A percentile compares a stretch with the other conserved stretches of the same genome.
These are phyloP conservation scores for Bradysia coprophila DNA, from an alignment of 1,140 invertebrate species.

Conservation along the genomic window DNA sequence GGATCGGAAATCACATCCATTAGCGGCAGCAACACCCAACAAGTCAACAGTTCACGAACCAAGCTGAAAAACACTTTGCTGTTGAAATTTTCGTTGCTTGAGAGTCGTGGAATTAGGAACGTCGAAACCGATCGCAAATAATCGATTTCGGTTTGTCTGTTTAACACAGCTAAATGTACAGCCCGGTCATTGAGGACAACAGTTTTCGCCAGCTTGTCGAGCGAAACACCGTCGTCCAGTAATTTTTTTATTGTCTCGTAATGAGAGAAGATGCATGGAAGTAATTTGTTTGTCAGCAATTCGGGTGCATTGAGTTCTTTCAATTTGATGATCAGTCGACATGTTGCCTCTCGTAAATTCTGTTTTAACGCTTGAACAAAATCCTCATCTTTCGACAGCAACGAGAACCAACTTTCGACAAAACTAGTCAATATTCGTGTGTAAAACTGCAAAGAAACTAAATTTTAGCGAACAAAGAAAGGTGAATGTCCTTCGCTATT, in stretches of 20 bases:
- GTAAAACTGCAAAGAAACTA: constrained; percentile 2
- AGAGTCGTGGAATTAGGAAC: constrained; percentile 2
- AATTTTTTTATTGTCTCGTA: constrained; percentile 1
- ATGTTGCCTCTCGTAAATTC: constrained; percentile 2
- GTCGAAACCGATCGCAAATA: constrained; percentile 4
- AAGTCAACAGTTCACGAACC: constrained; percentile 3
- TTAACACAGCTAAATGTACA: constrained; percentile 3
- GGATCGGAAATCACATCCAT: constrained; percentile 4
- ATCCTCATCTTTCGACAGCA: constrained; percentile 3
- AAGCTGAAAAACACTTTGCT: constrained; percentile 4
- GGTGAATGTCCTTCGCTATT: not conserved
- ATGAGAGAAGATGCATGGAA: constrained; percentile 2
- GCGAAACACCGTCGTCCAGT: not conserved
- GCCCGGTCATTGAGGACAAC: not conserved
- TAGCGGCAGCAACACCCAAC: constrained; percentile 4
- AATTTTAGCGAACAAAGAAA: not conserved
- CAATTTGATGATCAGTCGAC: not conserved
- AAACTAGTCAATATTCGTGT: constrained; percentile 3
- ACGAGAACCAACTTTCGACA: constrained; percentile 4
- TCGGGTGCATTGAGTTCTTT: constrained; percentile 1
- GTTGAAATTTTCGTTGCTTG: constrained; percentile 2
- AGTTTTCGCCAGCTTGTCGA: not conserved
- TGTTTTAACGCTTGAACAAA: constrained; percentile 2
- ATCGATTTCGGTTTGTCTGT: constrained; percentile 3
- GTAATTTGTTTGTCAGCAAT: constrained; percentile 3